A percentile compares a stretch with the other conserved stretches of the same genome.
Conservation (phyloP, 2,888 invertebrate genomes). For the Hypselothyrea guttata region DNA sequence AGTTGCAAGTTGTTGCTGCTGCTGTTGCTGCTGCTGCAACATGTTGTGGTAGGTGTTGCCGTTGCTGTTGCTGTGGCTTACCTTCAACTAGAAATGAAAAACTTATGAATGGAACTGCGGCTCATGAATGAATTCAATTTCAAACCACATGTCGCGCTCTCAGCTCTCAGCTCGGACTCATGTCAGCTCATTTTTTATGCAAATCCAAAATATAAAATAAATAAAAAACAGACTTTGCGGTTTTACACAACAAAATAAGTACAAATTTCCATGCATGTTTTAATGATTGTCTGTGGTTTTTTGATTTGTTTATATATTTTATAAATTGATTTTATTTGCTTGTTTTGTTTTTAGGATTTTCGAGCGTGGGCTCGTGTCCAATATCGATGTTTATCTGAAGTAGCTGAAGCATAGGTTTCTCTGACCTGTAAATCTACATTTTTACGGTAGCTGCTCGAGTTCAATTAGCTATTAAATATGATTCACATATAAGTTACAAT, state of each 20-base stretch:
- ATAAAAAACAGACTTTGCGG: conserved; percentile 54
- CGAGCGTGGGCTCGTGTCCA: conserved; percentile 42
- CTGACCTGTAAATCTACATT: too few relatives aligned
- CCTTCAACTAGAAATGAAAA: conserved; percentile 75
- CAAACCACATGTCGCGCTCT: conserved; percentile 31
- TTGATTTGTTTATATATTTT: conserved; percentile 33
- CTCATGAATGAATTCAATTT: conserved; percentile 67
- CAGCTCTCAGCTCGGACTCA: conserved; percentile 21
- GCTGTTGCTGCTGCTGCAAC: conserved; percentile 13
- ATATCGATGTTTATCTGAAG: conserved; percentile 26
- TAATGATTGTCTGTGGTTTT: conserved; percentile 53
- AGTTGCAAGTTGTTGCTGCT: conserved; percentile 42
- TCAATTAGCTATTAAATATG: too few relatives aligned
- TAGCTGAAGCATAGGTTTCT: conserved; percentile 3
- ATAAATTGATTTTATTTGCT: conserved; percentile 13
- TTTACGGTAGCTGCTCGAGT: too few relatives aligned
- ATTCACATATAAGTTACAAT: too few relatives aligned
- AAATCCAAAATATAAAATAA: conserved; percentile 40
- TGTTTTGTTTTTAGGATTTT: background rate
- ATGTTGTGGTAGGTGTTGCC: conserved; percentile 61
- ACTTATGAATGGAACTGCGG: conserved; percentile 56
- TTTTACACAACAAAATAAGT: conserved; percentile 58
- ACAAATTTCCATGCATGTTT: conserved; percentile 51
- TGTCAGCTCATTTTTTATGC: conserved; percentile 62
- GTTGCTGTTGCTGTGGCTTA: conserved; percentile 59